phyloP scores from a whole-genome alignment of 2,797 vertebrate species.

The Perodicticus potto region DNA sequence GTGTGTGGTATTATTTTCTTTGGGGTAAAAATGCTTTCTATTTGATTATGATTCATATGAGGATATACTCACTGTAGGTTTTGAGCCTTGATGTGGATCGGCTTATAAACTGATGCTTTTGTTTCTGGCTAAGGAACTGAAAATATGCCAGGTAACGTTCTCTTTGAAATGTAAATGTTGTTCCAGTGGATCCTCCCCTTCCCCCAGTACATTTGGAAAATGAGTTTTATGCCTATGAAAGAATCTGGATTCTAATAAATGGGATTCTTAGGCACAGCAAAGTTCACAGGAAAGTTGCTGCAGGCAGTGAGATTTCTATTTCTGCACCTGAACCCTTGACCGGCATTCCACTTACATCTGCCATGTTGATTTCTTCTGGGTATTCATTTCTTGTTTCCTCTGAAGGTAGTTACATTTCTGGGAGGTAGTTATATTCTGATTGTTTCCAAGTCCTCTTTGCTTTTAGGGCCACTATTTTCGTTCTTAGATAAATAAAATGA shows the following conservation, averaged over 20 bases:
- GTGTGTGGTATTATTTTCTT: background rate
- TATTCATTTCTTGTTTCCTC: conserved; percentile 51
- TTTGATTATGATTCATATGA: background rate
- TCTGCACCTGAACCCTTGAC: background rate
- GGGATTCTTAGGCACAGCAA: background rate
- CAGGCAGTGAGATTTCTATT: background rate
- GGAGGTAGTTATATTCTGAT: background rate
- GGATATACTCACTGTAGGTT: background rate
- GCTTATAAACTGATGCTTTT: conserved; percentile 14
- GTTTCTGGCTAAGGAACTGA: background rate
- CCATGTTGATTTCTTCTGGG: background rate
- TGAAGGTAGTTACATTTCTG: background rate
- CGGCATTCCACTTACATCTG: background rate
- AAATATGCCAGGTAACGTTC: background rate
- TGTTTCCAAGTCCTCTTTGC: background rate
- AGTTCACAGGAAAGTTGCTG: background rate
- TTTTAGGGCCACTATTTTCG: background rate
- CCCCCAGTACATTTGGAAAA: background rate
- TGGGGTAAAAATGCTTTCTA: background rate
- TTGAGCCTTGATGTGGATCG: background rate
- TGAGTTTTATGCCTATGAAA: background rate
- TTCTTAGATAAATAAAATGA: background rate
- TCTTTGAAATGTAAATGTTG: conserved; percentile 53
- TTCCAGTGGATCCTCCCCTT: background rate
- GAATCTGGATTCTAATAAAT: conserved; percentile 13